Percentiles rank a stretch among this genome's conserved stretches.
Evolutionary conservation across 23 tunicate genomes (phyloP).

Genomic region (Oikopleura vanhoeffeni): DNA sequence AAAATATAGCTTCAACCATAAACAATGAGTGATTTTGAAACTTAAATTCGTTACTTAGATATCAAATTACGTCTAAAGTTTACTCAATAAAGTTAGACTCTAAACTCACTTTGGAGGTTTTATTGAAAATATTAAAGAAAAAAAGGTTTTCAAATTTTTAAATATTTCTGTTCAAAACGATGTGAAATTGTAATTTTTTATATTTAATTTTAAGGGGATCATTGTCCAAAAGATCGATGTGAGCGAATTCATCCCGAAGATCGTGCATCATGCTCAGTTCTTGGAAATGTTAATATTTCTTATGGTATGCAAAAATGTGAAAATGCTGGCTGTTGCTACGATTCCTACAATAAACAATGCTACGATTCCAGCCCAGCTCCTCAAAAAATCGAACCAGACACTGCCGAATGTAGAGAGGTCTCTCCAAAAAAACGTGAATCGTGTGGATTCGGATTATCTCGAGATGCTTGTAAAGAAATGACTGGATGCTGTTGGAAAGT

Average conservation of each 20-base stretch:
- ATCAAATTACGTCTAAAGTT: too few species aligned
- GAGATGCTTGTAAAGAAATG: not conserved
- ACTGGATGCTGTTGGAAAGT: not conserved
- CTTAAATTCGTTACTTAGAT: too few species aligned
- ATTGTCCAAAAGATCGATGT: not conserved
- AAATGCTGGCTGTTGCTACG: conserved; percentile 1
- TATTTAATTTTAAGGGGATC: conserved; percentile 2
- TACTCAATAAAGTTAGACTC: too few species aligned
- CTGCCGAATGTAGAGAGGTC: not conserved
- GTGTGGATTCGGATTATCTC: not conserved
- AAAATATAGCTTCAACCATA: too few species aligned
- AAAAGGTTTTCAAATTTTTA: too few species aligned
- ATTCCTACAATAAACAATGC: not conserved
- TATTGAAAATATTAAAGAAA: too few species aligned
- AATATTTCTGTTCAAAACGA: too few species aligned
- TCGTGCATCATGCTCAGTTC: not conserved
- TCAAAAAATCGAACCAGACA: not conserved
- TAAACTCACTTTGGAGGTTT: too few species aligned
- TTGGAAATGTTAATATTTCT: not conserved
- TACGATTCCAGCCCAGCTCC: not conserved
- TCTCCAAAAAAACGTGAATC: not conserved
- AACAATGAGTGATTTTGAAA: too few species aligned
- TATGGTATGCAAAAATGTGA: not conserved
- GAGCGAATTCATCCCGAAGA: conserved; percentile 4
- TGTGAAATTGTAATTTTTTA: too few species aligned